Percentiles rank a stretch among this genome's conserved stretches.
These are phyloP conservation scores for Musca domestica DNA, from an alignment of 1,140 invertebrate species.

Conservation along the genomic window DNA sequence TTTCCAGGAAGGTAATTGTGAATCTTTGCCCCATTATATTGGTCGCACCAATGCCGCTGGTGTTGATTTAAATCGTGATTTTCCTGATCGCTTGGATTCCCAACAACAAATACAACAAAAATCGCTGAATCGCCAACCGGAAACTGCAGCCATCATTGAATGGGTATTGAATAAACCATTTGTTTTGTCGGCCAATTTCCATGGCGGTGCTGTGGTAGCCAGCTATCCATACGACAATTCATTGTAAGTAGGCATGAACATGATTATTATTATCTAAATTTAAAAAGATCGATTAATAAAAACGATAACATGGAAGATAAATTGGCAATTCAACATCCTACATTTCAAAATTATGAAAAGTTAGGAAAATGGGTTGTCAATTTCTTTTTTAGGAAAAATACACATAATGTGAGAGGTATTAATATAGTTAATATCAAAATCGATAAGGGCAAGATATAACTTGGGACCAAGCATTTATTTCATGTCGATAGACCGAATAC, in stretches of 20 bases:
- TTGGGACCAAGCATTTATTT: too few species aligned
- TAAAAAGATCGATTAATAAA: too few species aligned
- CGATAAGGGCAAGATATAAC: too few species aligned
- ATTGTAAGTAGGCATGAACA: slow-evolving; percentile 64
- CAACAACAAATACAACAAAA: slow-evolving; percentile 39
- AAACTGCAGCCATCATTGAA: slow-evolving; percentile 87
- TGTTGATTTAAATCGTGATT: slow-evolving; percentile 84
- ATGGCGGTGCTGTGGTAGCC: slow-evolving; percentile 88
- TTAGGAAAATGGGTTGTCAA: too few species aligned
- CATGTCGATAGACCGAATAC: too few species aligned
- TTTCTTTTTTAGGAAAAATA: too few species aligned
- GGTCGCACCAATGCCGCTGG: slow-evolving; percentile 78
- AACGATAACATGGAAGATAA: too few species aligned
- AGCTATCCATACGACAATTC: slow-evolving; percentile 88
- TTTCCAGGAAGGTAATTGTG: slow-evolving; percentile 75
- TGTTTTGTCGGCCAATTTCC: slow-evolving; percentile 87
- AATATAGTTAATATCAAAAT: too few species aligned
- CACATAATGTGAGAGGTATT: too few species aligned
- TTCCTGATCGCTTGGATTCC: slow-evolving; percentile 79
- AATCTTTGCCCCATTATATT: slow-evolving; percentile 63
- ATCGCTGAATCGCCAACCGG: slow-evolving; percentile 69
- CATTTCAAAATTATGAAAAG: too few species aligned
- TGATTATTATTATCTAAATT: too few species aligned
- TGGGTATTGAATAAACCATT: slow-evolving; percentile 85
- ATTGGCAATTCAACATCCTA: too few species aligned